phyloP scores from a whole-genome alignment of 2,797 vertebrate genomes.

The Pagetopsis macropterus region DNA sequence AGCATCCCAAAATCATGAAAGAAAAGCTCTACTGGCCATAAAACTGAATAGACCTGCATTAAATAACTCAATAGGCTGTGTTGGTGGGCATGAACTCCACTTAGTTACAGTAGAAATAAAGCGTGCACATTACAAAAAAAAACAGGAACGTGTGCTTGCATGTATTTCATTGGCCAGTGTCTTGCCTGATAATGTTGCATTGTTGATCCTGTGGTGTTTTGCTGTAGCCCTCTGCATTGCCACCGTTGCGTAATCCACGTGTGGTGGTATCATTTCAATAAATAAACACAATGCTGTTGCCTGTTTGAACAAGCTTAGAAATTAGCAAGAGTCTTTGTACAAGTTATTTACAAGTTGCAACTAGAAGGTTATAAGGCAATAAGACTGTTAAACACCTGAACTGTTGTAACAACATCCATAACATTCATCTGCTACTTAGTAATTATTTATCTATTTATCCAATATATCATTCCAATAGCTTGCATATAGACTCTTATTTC shows the following conservation, averaged over 20 bases:
- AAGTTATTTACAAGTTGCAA: neutral
- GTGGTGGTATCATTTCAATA: neutral
- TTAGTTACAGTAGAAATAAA: neutral
- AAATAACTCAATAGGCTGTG: neutral
- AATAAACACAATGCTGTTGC: neutral
- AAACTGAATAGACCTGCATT: too few species aligned
- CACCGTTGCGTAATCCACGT: neutral
- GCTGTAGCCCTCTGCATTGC: neutral
- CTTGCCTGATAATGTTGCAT: neutral
- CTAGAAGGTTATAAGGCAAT: neutral
- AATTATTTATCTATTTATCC: too few species aligned
- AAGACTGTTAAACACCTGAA: too few species aligned
- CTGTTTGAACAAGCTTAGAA: neutral
- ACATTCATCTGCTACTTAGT: too few species aligned
- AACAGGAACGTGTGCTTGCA: too few species aligned
- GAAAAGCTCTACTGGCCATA: neutral
- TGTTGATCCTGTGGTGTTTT: neutral
- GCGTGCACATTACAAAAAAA: neutral
- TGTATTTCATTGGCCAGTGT: too few species aligned
- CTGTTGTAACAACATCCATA: too few species aligned
- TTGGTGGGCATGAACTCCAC: neutral
- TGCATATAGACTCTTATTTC: too few species aligned
- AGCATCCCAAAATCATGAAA: neutral
- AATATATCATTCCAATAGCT: too few species aligned
- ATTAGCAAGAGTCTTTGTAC: neutral